phyloP scores from a whole-genome alignment of 2,113 vertebrate genomes.

The Phalacrocorax aristotelis region DNA sequence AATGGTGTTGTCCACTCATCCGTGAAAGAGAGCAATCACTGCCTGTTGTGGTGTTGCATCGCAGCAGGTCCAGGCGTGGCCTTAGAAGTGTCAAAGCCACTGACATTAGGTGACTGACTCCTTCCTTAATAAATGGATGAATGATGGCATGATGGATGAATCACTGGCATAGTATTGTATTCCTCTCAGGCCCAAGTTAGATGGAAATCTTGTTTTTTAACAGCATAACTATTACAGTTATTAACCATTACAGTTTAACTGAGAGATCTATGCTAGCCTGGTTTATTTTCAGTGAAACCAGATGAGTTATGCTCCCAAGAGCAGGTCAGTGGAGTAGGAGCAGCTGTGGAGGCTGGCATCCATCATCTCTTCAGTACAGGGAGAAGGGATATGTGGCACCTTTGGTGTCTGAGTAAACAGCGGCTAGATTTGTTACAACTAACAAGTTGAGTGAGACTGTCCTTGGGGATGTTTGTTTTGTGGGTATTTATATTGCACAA shows the following conservation, averaged over 20 bases:
- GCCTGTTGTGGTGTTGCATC: neutral
- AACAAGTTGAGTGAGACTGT: neutral
- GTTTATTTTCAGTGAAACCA: neutral
- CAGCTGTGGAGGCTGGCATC: neutral
- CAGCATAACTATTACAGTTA: neutral
- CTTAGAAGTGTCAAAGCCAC: neutral
- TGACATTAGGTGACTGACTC: neutral
- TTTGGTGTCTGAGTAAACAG: neutral
- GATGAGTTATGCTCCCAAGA: neutral
- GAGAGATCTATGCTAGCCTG: neutral
- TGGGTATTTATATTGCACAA: neutral
- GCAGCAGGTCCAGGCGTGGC: neutral
- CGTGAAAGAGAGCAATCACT: neutral
- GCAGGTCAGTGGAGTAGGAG: neutral
- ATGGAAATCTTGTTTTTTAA: rapidly evolving
- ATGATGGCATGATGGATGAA: too few relatives aligned
- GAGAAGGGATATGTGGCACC: neutral
- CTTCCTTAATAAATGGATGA: neutral
- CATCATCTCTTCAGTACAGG: neutral
- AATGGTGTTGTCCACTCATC: neutral
- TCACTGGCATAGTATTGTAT: neutral
- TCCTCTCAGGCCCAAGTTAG: neutral
- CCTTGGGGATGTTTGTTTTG: neutral
- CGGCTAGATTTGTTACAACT: neutral
- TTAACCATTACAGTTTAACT: neutral